Conservation (phyloP, 2,113 vertebrate species). For the Cathartes aura region DNA sequence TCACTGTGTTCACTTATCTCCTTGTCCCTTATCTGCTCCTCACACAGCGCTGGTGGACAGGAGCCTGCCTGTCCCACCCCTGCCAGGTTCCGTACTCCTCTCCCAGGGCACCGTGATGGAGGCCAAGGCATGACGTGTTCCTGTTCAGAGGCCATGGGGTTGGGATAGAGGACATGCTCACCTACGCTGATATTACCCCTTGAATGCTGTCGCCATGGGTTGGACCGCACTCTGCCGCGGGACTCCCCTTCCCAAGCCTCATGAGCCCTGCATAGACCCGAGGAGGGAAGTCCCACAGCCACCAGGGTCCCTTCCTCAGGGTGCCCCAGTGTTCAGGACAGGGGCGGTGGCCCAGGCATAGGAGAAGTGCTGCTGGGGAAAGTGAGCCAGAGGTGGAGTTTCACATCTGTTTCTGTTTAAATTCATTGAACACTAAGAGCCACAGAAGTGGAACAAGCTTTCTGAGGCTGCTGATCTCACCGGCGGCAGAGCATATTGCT, state of each 20-base stretch:
- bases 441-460: not conserved
- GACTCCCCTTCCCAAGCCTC: not conserved
- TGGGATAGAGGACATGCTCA: not conserved
- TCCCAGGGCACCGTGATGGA: rapidly evolving
- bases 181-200: not conserved
- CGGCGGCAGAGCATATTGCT: rapidly evolving
- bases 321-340: not conserved
- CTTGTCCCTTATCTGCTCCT: not conserved
- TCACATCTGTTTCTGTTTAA: not conserved
- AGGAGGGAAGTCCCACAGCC: not conserved
- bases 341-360: rapidly evolving
- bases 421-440: rapidly evolving
- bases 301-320: not conserved
- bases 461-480: not conserved
- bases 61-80: not conserved
- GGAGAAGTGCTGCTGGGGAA: not conserved
- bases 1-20: not conserved
- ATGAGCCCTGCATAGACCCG: not conserved
- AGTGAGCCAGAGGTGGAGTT: not conserved
- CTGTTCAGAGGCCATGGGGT: not conserved
- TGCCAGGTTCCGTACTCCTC: not conserved
- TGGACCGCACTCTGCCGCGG: not conserved
- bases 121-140: rapidly evolving
- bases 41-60: rapidly evolving
- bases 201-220: rapidly evolving